Conservation (phyloP, 2,888 invertebrate genomes). For the Platycnemis pennipes region DNA sequence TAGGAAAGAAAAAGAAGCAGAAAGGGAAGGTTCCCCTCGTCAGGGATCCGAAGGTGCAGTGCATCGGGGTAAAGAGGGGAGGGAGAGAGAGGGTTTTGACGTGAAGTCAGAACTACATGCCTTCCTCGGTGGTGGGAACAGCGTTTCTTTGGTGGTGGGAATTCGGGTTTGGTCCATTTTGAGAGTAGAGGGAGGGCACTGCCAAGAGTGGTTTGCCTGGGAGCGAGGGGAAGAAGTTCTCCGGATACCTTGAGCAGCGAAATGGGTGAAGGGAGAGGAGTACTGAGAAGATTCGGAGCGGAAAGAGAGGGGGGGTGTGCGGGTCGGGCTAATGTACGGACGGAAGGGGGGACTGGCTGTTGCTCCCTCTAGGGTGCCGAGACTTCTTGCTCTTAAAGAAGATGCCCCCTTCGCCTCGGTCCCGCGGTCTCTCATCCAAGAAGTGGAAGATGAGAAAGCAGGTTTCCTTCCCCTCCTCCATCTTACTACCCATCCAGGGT, state of each 20-base stretch:
- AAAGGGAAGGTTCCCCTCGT: too few relatives aligned
- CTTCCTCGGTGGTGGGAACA: too few relatives aligned
- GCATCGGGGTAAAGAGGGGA: not conserved
- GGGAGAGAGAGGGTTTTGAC: not conserved
- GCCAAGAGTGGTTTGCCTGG: too few relatives aligned
- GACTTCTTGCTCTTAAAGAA: not conserved
- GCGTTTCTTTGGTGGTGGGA: too few relatives aligned
- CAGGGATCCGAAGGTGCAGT: too few relatives aligned
- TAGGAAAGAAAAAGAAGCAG: too few relatives aligned
- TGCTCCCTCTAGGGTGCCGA: not conserved
- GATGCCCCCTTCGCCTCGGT: not conserved
- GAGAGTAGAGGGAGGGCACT: too few relatives aligned
- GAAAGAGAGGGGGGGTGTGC: not conserved
- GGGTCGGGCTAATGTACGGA: not conserved
- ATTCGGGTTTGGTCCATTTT: not conserved
- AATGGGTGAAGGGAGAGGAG: not conserved
- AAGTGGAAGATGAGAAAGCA: too few relatives aligned
- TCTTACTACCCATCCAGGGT: not conserved
- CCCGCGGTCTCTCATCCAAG: not conserved
- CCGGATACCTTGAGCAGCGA: not conserved
- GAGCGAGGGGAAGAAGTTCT: not conserved
- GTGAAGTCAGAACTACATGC: too few relatives aligned
- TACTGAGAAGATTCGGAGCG: not conserved
- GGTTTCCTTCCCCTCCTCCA: too few relatives aligned
- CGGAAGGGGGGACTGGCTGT: slow-evolving; percentile 10